Conservation (phyloP, 2,888 invertebrate species). For the Drosophila glabriapex region DNA sequence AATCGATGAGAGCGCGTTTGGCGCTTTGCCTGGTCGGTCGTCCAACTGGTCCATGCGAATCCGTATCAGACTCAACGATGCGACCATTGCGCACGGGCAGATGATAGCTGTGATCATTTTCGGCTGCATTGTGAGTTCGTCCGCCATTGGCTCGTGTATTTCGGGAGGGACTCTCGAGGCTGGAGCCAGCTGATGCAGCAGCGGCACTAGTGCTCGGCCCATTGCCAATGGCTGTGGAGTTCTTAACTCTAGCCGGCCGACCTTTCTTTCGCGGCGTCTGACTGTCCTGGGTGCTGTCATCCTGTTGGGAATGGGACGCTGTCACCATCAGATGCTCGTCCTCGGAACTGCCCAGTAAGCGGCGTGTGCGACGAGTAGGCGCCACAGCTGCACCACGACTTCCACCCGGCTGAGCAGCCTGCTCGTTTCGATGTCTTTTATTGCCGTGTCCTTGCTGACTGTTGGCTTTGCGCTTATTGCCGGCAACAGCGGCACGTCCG, state of each 20-base stretch:
- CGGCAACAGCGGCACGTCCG: conserved; percentile 41
- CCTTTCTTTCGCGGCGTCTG: conserved; percentile 73
- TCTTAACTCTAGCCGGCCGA: conserved; percentile 59
- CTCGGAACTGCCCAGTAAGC: conserved; percentile 70
- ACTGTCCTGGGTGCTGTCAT: conserved; percentile 82
- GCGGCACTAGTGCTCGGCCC: conserved; percentile 73
- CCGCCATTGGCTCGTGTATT: conserved; percentile 75
- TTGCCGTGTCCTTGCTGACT: conserved; percentile 37
- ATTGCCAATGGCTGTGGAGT: conserved; percentile 50
- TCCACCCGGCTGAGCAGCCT: conserved; percentile 34
- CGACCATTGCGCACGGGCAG: conserved; percentile 80
- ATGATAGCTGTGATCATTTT: conserved; percentile 85
- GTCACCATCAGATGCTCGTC: conserved; percentile 57
- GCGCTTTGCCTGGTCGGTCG: conserved; percentile 84
- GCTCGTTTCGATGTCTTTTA: conserved; percentile 45
- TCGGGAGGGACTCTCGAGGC: conserved; percentile 75
- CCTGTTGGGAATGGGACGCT: conserved; percentile 62
- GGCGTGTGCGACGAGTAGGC: conserved; percentile 59
- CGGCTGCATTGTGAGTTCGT: conserved; percentile 73
- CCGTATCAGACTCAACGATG: conserved; percentile 82
- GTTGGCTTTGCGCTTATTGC: conserved; percentile 52
- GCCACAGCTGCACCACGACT: conserved; percentile 31
- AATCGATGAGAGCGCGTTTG: conserved; percentile 82
- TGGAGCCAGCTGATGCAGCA: conserved; percentile 53
- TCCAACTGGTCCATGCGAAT: conserved; percentile 78